Conservation (phyloP, 2,888 invertebrate species). For the Protonemura montana region DNA sequence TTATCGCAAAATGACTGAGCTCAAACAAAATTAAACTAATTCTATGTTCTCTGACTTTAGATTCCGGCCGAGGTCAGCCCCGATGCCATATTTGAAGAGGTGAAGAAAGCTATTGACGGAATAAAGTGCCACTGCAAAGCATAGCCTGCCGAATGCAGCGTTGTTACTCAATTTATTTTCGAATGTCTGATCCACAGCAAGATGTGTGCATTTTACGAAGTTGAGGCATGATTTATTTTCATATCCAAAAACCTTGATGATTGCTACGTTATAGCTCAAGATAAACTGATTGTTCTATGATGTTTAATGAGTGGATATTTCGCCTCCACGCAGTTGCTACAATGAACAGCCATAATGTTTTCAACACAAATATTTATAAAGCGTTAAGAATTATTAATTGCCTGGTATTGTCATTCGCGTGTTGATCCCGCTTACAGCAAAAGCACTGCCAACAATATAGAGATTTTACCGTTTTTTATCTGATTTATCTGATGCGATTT, state of each 20-base stretch:
- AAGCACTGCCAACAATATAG: not conserved
- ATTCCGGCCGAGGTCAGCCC: slow-evolving; percentile 81
- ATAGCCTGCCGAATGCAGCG: not conserved
- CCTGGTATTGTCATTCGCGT: not conserved
- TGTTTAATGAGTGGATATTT: not conserved
- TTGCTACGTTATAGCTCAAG: no score
- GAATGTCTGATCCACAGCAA: not conserved
- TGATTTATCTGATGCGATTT: not conserved
- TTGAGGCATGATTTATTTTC: not conserved
- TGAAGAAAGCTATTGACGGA: slow-evolving; percentile 56
- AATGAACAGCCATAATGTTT: not conserved
- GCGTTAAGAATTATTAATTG: not conserved
- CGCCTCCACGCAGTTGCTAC: not conserved
- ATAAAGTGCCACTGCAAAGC: slow-evolving; percentile 57
- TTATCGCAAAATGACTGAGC: no score
- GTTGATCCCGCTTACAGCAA: no score
- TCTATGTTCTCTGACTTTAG: slow-evolving; percentile 63
- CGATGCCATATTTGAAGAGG: slow-evolving; percentile 80
- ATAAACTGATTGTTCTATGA: no score
- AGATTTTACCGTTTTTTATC: no score
- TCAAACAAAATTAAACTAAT: no score
- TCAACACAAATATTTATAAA: not conserved
- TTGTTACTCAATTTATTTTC: not conserved
- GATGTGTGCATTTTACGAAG: not conserved
- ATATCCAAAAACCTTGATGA: not conserved